Evolutionary conservation across 2,113 vertebrate genomes (phyloP), one percentile per base, ranked within the genome.

Genomic region (Oxyura jamaicensis): DNA sequence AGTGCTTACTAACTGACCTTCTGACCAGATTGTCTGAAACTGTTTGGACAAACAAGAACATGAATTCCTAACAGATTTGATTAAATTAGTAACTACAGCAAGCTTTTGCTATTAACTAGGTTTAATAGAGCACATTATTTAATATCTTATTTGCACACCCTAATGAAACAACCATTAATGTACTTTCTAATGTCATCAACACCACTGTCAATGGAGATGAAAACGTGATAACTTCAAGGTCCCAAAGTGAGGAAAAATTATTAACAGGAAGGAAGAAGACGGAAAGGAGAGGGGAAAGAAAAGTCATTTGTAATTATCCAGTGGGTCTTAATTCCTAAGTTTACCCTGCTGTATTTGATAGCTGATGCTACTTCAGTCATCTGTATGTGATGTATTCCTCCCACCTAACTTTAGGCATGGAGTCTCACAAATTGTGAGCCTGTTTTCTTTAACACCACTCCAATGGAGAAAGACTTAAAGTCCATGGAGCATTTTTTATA

Each of bases 1-100:
- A 90, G 72, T 2, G 3, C 5, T 89, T 35, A 46, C 66, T 85
- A 91, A 81, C 4, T 65, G 42, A 95, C 29, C 79, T 88, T 87
- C 52, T 94, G 78, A 46, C 58, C 71, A 85, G 67, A 87, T 16
- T 88, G 65, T 71, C 81, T 78, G 68, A 86, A 36, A 71, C 36
- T 42, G 36, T 82, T 90, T 90, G 81, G 66, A 90, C 74, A 91
- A 94, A 89, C 33, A 83, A 91, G 86, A 92, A 91, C 65, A 90
- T 1, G 1, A 93, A 94, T 65, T 86, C 90, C 44, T 83, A 84
- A 56, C 81, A 92, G 31, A 87, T 87, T 88, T 69, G 9, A 91
- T 91, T 92, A 68, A 75, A 82, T 87, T 56, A 90, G 56, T 71
- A 86, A 91, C 78, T 42, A 76, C 29, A 62, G 68, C 29, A 83